Percentiles rank a stretch among this genome's conserved stretches.
phyloP scores from a whole-genome alignment of 1,140 invertebrate species.

The Neoseiulus cucumeris region DNA sequence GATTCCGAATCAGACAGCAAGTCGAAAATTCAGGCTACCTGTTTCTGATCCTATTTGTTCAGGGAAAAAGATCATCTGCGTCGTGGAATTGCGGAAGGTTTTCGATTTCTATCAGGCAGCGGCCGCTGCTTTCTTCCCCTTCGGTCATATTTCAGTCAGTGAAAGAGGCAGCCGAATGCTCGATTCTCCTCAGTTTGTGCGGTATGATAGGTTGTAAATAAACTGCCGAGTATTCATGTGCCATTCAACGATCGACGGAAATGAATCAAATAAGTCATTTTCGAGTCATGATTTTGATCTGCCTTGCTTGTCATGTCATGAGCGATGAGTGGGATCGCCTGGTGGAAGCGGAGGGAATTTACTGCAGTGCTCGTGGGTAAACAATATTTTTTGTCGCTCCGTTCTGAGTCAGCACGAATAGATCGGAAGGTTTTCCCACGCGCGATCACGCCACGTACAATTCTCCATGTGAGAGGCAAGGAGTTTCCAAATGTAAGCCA shows the following conservation, averaged over 20 bases:
- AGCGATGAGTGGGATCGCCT: too few relatives aligned
- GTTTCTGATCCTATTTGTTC: too few relatives aligned
- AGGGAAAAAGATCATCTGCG: too few relatives aligned
- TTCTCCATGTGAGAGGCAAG: constrained; percentile 19
- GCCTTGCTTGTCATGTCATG: too few relatives aligned
- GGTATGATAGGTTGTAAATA: constrained; percentile 10
- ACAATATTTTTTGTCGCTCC: constrained; percentile 21
- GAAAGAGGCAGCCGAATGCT: background rate
- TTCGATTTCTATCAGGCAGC: too few relatives aligned
- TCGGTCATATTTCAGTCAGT: background rate
- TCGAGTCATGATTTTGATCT: too few relatives aligned
- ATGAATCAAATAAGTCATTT: constrained; percentile 1
- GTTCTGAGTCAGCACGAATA: constrained; percentile 19
- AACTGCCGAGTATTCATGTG: background rate
- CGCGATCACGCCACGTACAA: constrained; percentile 20
- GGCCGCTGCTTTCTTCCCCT: too few relatives aligned
- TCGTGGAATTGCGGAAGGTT: too few relatives aligned
- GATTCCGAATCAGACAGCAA: too few relatives aligned
- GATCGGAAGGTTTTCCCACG: background rate
- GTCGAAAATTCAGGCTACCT: too few relatives aligned
- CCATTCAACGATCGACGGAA: background rate
- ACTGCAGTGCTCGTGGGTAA: constrained; percentile 17
- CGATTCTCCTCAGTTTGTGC: background rate
- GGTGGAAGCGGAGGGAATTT: too few relatives aligned
- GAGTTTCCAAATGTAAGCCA: constrained; percentile 15